Evolutionary conservation across 2,888 invertebrate genomes (phyloP).

Genomic region (Automeris io): DNA sequence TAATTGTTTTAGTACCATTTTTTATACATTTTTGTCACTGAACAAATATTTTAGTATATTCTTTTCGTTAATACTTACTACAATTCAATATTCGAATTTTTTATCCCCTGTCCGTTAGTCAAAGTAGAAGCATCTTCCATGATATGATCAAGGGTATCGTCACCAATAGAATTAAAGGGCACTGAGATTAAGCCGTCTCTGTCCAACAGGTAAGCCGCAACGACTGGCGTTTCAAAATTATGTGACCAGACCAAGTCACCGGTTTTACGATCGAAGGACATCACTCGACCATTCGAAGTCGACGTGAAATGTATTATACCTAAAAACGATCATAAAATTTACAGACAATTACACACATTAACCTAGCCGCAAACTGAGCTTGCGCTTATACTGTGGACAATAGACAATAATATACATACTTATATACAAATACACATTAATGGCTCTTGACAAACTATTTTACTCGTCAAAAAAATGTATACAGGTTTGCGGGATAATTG

Average conservation of each 20-base stretch:
- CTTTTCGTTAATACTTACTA: slow-evolving; percentile 77
- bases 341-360: too few relatives aligned
- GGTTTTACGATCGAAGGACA: slow-evolving; percentile 89
- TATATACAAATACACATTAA: too few relatives aligned
- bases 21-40: too few relatives aligned
- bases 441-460: too few relatives aligned
- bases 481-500: too few relatives aligned
- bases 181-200: slow-evolving; percentile 87
- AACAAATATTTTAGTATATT: too few relatives aligned
- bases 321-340: slow-evolving; percentile 32
- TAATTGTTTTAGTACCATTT: background rate
- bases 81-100: slow-evolving; percentile 77
- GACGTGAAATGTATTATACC: slow-evolving; percentile 93
- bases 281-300: slow-evolving; percentile 90
- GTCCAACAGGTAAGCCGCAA: slow-evolving; percentile 89
- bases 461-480: too few relatives aligned
- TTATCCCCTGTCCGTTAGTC: slow-evolving; percentile 76
- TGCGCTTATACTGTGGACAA: too few relatives aligned
- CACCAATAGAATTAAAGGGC: slow-evolving; percentile 93
- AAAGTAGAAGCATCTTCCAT: slow-evolving; percentile 76
- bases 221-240: slow-evolving; percentile 92
- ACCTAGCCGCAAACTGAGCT: too few relatives aligned
- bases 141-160: slow-evolving; percentile 86
- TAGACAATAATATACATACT: too few relatives aligned
- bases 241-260: slow-evolving; percentile 92